phyloP scores from a whole-genome alignment of 2,888 invertebrate genomes.

The Idaea aversata region DNA sequence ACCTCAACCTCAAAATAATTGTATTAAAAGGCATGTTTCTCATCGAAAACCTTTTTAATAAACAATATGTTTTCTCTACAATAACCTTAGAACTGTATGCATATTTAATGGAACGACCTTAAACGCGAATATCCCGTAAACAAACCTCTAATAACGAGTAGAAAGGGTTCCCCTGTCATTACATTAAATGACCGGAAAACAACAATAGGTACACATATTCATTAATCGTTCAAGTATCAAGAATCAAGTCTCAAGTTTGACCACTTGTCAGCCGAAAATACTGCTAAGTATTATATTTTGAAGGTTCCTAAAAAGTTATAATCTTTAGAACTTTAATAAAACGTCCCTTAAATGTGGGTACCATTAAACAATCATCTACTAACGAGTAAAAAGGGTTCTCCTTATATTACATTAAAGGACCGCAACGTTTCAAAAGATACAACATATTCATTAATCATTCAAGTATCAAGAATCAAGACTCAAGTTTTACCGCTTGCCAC shows the following conservation, averaged over 20 bases:
- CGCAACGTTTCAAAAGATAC: not conserved
- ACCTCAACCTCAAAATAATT: not conserved
- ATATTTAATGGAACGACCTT: not conserved
- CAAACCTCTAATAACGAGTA: not conserved
- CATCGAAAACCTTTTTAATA: constrained; percentile 1
- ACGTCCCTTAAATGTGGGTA: not conserved
- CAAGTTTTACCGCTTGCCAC: too few species aligned
- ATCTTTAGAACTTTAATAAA: not conserved
- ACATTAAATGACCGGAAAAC: not conserved
- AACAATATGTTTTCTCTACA: not conserved
- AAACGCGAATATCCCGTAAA: not conserved
- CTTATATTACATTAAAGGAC: not conserved
- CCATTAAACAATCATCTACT: not conserved
- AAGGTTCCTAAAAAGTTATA: too few species aligned
- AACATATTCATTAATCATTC: not conserved
- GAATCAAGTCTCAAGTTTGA: too few species aligned
- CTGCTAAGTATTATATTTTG: too few species aligned
- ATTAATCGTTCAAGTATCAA: not conserved
- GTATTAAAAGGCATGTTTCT: not conserved
- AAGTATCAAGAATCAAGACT: not conserved
- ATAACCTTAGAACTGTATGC: not conserved
- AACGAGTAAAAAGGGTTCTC: not conserved
- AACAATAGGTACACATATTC: not conserved
- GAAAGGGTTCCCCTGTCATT: not conserved
- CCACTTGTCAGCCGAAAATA: too few species aligned